Evolutionary conservation across 2,113 vertebrate genomes (phyloP), one percentile per base, ranked within the genome.

Genomic region (Oryzias curvinotus): DNA sequence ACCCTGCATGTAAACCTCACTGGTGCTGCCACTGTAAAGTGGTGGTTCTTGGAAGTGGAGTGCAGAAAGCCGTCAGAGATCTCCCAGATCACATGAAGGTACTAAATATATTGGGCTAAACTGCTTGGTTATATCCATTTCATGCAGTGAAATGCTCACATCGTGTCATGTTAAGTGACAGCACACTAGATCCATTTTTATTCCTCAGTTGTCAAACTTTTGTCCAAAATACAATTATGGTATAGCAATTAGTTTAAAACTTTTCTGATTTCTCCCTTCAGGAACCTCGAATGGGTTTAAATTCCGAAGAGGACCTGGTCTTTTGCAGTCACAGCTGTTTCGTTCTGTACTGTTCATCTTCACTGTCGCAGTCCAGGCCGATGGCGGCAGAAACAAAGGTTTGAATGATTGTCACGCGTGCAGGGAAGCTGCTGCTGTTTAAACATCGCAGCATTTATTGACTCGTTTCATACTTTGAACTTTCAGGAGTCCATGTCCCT

Each of bases 291-390:
- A 75, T 80, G 46, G 71, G 85, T 72, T 87, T 87, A 26, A 91
- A 92, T 83, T 81, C 88, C 53, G 92, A 92, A 63, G 94, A 92
- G 62, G 91, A 95, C 74, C 75, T 95, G 55, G 95, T 99, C 49
- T 98, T 99, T 84, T 98, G 97, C 78, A 99, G 97, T 87, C 95
- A 97, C 87, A 98, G 95, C 89, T 99, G 97, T 90, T 96, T 96
- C 75, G 84, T 97, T 75, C 94, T 98, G 60, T 94, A 95, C 84
- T 96, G 95, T 14, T 89, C 91, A 7, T 75, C 83, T 8, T 16
- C 88, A 16, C 47, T 82, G 5, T 19, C 84, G 41, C 86, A 89
- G 18, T 60, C 90, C 65, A 89, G 86, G 75, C 60, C 80, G 36
- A 36, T 36, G 7, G 45, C 57, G 13, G 45, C 72, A 45, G 87